phyloP scores from a whole-genome alignment of 2,113 vertebrate species.

The Sylvietta virens region DNA sequence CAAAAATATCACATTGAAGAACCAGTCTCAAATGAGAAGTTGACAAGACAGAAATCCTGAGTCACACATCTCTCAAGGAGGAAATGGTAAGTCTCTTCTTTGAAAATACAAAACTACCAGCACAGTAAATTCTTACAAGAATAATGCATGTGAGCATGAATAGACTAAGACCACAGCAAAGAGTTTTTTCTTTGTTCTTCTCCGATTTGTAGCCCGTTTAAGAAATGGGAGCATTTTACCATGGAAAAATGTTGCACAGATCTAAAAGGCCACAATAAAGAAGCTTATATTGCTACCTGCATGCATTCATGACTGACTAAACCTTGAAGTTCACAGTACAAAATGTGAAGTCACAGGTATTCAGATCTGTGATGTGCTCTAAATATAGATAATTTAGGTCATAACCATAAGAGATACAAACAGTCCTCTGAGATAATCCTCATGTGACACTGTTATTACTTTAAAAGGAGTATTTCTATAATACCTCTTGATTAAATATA shows the following conservation, averaged over 20 bases:
- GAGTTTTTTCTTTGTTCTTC: background rate
- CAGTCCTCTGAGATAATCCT: constrained; percentile 41
- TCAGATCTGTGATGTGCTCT: constrained; percentile 4
- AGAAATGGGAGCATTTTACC: background rate
- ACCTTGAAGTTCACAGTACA: background rate
- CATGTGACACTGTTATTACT: constrained; percentile 52
- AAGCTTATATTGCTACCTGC: background rate
- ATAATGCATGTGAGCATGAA: background rate
- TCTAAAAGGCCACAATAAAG: background rate
- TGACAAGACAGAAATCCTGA: background rate
- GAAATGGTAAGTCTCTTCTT: background rate
- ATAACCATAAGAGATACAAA: constrained; percentile 25
- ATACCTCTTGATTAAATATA: constrained; percentile 44
- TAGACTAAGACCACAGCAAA: background rate
- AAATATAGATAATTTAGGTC: constrained; percentile 55
- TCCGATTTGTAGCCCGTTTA: background rate
- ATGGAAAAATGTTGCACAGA: background rate
- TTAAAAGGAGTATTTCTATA: constrained; percentile 47
- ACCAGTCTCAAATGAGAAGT: background rate
- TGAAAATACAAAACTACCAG: background rate
- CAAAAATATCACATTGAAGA: background rate
- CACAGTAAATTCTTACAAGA: background rate
- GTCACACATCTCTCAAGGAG: background rate
- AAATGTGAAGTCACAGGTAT: constrained; percentile 37
- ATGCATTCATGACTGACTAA: background rate